Evolutionary conservation across 2,888 invertebrate species (phyloP), one percentile per base, ranked within the genome.

Genomic region (Villa cingulata): DNA sequence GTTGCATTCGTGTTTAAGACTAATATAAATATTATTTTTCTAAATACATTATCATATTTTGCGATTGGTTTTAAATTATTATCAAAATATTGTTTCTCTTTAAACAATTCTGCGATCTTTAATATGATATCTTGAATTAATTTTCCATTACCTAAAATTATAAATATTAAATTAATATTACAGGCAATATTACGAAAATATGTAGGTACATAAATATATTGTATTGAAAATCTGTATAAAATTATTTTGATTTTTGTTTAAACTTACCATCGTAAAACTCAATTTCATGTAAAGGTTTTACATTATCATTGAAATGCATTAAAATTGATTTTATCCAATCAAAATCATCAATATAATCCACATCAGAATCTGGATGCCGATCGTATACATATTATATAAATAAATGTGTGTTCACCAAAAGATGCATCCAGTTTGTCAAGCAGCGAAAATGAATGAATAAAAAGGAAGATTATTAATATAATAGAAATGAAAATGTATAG

Each of bases 321-420:
- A 64, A 41, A 10, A 60, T 52, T 1, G 60, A 56, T 51, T 62
- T 62, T 3, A 63, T 54, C 4, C 55, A 54, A 51, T 61, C 57
- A 42, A 64, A 63, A 49, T 62, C 61, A 6, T 58, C 55, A 42
- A 59, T 60, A 48, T 60, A 64, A 47, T 65, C 60, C 63, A 64
- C 62, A 15, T 52, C n/a, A n/a, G n/a, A n/a, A n/a, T n/a, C n/a
- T n/a, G n/a, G n/a, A n/a, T n/a, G n/a, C n/a, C n/a, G n/a, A n/a
- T n/a, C n/a, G n/a, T n/a, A n/a, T n/a, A n/a, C n/a, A n/a, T n/a
- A n/a, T n/a, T n/a, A n/a, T n/a, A n/a, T n/a, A n/a, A n/a, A n/a
- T n/a, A n/a, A n/a, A n/a, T n/a, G n/a, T n/a, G n/a, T n/a, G n/a
- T n/a, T n/a, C n/a, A n/a, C n/a, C n/a, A n/a, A n/a, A n/a, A n/a